These are phyloP conservation scores for Neodiprion fabricii DNA, from an alignment of 1,140 invertebrate genomes.

Conservation along the genomic window DNA sequence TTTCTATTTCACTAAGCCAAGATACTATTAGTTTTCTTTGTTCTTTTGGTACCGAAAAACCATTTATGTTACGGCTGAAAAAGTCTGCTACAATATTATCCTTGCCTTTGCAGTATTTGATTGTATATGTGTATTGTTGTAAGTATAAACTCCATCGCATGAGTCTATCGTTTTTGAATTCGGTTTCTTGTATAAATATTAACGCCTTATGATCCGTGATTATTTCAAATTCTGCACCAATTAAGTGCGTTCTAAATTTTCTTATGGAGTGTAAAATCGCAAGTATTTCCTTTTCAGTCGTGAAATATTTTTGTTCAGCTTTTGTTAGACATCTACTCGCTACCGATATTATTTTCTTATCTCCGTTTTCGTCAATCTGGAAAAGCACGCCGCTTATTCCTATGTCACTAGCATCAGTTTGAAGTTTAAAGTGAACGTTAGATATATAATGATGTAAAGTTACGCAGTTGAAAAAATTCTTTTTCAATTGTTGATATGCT, in stretches of 20 bases:
- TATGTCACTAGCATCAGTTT: slow-evolving; percentile 14
- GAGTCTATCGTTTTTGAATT: too few species aligned
- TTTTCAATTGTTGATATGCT: neutral
- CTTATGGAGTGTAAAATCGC: slow-evolving; percentile 9
- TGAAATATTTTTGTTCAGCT: slow-evolving; percentile 20
- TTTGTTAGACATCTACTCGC: slow-evolving; percentile 9
- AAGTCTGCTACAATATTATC: too few species aligned
- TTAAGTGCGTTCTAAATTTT: slow-evolving; percentile 11
- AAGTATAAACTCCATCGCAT: too few species aligned
- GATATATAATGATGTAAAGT: slow-evolving; percentile 5
- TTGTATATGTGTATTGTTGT: too few species aligned
- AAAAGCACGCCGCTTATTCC: neutral
- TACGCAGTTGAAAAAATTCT: too few species aligned
- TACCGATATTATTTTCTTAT: slow-evolving; percentile 14
- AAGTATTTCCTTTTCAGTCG: slow-evolving; percentile 22
- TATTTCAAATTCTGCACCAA: slow-evolving; percentile 14
- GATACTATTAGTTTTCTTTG: too few species aligned
- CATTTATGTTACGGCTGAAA: too few species aligned
- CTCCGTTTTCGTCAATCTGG: slow-evolving; percentile 10
- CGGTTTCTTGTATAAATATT: neutral
- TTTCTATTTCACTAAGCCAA: too few species aligned
- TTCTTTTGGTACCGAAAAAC: too few species aligned
- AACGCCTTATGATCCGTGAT: slow-evolving; percentile 22
- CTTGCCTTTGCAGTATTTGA: too few species aligned
- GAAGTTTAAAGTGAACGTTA: slow-evolving; percentile 11